Percentiles rank a stretch among this genome's conserved stretches.
Evolutionary conservation across 2,888 invertebrate genomes (phyloP).

Genomic region (Rotaria macrura): DNA sequence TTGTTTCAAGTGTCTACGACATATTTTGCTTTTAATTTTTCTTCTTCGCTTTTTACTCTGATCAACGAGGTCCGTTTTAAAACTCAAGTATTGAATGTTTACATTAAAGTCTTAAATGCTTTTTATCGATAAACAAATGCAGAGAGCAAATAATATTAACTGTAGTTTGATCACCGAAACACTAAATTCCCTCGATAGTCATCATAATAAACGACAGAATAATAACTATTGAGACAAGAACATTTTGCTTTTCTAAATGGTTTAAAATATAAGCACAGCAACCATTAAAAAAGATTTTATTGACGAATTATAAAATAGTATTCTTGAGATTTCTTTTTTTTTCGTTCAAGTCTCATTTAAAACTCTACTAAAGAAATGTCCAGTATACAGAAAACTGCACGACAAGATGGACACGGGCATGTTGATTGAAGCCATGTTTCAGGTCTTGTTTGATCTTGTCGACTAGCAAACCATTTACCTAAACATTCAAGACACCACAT

Average conservation of each 20-base stretch:
- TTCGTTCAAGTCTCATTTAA: too few relatives aligned
- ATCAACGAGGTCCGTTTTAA: neutral
- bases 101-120: too few relatives aligned
- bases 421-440: conserved; percentile 69
- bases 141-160: too few relatives aligned
- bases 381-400: conserved; percentile 70
- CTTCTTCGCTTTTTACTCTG: neutral
- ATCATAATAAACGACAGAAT: too few relatives aligned
- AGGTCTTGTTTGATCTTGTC: conserved; percentile 62
- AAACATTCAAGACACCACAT: conserved; percentile 67
- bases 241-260: too few relatives aligned
- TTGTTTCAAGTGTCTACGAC: neutral
- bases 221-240: too few relatives aligned
- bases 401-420: conserved; percentile 76
- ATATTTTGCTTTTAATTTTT: neutral
- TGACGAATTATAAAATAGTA: neutral
- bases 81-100: neutral
- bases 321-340: neutral
- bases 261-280: too few relatives aligned
- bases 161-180: too few relatives aligned
- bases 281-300: neutral
- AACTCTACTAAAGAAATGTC: conserved; percentile 51
- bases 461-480: conserved; percentile 63
- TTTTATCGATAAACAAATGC: too few relatives aligned
- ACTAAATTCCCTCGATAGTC: too few relatives aligned